Percentiles rank a stretch among this genome's conserved stretches.
Evolutionary conservation across 2,113 vertebrate species (phyloP).

Genomic region (Nipponia nippon): DNA sequence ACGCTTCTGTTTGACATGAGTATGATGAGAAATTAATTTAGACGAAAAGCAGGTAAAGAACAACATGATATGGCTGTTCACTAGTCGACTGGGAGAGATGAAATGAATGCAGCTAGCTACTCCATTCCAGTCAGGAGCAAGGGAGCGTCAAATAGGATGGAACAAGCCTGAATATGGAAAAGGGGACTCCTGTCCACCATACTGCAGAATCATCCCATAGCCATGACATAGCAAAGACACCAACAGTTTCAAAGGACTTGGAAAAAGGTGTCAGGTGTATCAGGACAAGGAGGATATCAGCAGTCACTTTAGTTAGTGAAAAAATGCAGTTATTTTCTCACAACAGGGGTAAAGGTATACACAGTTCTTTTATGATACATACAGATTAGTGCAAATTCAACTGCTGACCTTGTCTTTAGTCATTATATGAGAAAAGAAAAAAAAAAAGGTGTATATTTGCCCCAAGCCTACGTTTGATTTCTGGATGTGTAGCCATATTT

Average conservation of each 20-base stretch:
- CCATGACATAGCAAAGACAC: background rate
- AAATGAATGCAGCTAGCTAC: background rate
- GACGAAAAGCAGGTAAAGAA: background rate
- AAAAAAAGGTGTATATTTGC: background rate
- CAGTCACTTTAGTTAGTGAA: background rate
- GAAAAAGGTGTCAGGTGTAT: background rate
- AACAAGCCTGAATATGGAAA: background rate
- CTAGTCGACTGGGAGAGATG: background rate
- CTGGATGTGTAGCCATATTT: background rate
- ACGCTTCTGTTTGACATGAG: background rate
- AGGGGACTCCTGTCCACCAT: background rate
- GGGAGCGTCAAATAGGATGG: background rate
- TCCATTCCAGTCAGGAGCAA: background rate
- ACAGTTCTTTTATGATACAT: background rate
- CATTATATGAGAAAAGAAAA: background rate
- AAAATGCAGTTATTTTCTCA: background rate
- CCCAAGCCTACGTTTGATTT: background rate
- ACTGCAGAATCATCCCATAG: background rate
- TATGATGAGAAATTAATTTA: constrained; percentile 18
- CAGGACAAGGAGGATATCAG: background rate
- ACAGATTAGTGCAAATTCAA: background rate
- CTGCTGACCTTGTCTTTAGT: constrained; percentile 23
- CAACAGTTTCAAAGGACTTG: background rate
- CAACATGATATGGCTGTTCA: background rate
- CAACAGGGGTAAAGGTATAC: background rate